These are phyloP conservation scores for Polymixis lichenea DNA, from an alignment of 2,888 invertebrate species.

Conservation along the genomic window DNA sequence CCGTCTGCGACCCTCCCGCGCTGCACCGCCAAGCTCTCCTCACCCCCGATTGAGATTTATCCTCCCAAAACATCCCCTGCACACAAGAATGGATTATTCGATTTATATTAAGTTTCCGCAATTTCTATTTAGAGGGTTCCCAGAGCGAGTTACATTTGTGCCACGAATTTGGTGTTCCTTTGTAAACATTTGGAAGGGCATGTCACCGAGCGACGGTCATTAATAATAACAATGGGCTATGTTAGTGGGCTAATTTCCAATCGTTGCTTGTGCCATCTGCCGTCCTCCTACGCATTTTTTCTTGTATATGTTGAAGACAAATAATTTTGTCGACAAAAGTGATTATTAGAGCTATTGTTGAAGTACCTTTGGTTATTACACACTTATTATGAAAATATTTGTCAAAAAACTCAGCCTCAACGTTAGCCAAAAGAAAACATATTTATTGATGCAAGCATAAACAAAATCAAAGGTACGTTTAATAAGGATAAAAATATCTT, in stretches of 20 bases:
- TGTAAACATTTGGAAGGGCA: slow-evolving; percentile 85
- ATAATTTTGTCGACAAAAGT: slow-evolving; percentile 12
- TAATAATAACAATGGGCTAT: slow-evolving; percentile 85
- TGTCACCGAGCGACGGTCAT: slow-evolving; percentile 80
- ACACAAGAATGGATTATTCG: slow-evolving; percentile 87
- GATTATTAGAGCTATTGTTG: neutral
- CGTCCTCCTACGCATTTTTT: slow-evolving; percentile 64
- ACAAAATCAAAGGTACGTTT: slow-evolving; percentile 22
- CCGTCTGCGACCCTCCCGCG: slow-evolving; percentile 82
- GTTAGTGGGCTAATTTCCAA: slow-evolving; percentile 81
- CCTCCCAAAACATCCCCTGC: slow-evolving; percentile 87
- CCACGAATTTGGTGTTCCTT: slow-evolving; percentile 80
- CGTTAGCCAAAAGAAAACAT: neutral
- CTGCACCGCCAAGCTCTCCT: slow-evolving; percentile 78
- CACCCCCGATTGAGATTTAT: slow-evolving; percentile 89
- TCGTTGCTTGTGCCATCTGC: slow-evolving; percentile 82
- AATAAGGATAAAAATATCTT: slow-evolving; percentile 44
- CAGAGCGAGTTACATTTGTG: slow-evolving; percentile 78
- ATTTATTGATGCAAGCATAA: slow-evolving; percentile 12
- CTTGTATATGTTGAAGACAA: slow-evolving; percentile 43
- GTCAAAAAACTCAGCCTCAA: neutral
- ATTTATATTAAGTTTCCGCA: slow-evolving; percentile 90
- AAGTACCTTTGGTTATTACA: neutral
- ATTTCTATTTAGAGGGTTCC: slow-evolving; percentile 87
- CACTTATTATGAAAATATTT: no score